phyloP scores from a whole-genome alignment of 1,140 invertebrate genomes.

The Penaeus chinensis region DNA sequence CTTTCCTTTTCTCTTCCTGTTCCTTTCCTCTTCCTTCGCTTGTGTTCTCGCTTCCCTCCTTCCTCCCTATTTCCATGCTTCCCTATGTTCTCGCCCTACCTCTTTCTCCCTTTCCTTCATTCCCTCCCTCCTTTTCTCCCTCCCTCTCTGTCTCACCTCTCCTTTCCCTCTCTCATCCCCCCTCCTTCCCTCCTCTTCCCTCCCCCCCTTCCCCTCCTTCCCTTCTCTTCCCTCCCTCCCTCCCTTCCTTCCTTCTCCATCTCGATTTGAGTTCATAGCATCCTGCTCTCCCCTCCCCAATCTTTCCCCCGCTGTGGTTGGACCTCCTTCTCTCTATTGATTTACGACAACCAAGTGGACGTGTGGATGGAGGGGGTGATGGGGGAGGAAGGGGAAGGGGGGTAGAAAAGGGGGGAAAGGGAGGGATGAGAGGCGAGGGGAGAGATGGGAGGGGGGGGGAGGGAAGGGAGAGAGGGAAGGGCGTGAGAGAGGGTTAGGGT shows the following conservation, averaged over 20 bases:
- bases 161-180: not conserved
- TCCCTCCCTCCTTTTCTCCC: not conserved
- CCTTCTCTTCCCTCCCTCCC: not conserved
- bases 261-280: not conserved
- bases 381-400: too few relatives aligned
- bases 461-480: too few relatives aligned
- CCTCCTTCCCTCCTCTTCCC: not conserved
- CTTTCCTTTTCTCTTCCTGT: not conserved
- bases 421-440: too few relatives aligned
- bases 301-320: not conserved
- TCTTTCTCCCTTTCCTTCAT: not conserved
- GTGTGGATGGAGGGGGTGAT: too few relatives aligned
- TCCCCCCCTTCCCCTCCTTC: not conserved
- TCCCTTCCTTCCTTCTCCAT: not conserved
- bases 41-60: not conserved
- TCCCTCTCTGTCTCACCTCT: not conserved
- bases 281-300: too few relatives aligned
- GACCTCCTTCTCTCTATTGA: not conserved
- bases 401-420: too few relatives aligned
- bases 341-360: too few relatives aligned
- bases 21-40: not conserved
- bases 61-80: not conserved
- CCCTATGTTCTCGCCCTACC: not conserved
- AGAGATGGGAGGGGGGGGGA: too few relatives aligned
- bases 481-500: too few relatives aligned